Base-by-base conservation (phyloP, 2,888 invertebrate genomes). In the Cremastobaeus sp. region DNA sequence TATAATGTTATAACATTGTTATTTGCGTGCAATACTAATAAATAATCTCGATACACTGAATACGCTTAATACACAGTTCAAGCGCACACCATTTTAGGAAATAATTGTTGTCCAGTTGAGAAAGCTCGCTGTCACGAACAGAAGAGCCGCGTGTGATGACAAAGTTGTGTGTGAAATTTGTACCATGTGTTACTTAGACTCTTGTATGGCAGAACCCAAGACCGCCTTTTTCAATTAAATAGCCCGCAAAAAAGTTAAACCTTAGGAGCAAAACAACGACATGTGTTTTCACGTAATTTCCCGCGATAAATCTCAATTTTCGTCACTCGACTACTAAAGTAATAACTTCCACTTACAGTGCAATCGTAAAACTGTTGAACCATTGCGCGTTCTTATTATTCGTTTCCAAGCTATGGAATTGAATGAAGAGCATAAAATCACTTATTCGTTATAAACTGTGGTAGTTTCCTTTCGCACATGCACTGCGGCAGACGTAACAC, bases 31-130 rank as follows among this genome's bases (percentile, higher is more conserved):
- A 14, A 20, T 14, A 35, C 17, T 14, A 18, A 18, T 30, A 47
- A n/a, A 35, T n/a, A n/a, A n/a, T n/a, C n/a, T n/a, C 21, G 2
- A 3, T 30, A 48, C 18, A 11, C 17, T n/a, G 9, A 32, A 3
- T n/a, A 17, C 18, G 18, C 20, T 64, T 52, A 21, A 25, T 54
- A 18, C 6, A 47, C 28, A 20, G 28, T 57, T 52, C 41, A 59
- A 52, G 39, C 59, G 59, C 45, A 41, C 52, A 47, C 69, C 69
- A 60, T 69, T 69, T 69, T 69, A 54, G 69, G 69, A 54, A 37
- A 45, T 52, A 69, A 69, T 60, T 60, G 60, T 69, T 37, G 37
- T 21, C 14, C n/a, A 52, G 60, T 60, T 60, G 47, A 60, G 69
- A 69, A 69, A 60, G 28, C 37, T 45, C 39, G 35, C 43, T 64